Conservation (phyloP, 2,888 invertebrate species). For the Hydrotaea cyrtoneurina region DNA sequence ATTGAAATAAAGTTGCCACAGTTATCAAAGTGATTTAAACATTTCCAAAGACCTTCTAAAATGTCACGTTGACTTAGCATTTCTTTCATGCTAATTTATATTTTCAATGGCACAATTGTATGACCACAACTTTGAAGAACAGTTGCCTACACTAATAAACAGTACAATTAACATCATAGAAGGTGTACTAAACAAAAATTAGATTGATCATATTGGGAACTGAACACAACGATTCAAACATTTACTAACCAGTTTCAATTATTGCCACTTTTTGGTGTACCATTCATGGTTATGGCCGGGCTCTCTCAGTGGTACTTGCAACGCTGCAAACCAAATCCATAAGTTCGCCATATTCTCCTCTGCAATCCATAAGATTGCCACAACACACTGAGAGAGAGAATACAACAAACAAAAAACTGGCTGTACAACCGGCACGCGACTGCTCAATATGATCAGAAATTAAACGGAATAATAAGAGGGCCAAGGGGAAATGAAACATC, state of each 20-base stretch:
- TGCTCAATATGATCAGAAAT: constrained; percentile 27
- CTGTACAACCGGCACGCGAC: constrained; percentile 75
- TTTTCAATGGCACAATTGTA: no score
- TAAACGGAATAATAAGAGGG: neutral
- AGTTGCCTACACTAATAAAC: no score
- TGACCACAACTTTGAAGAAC: no score
- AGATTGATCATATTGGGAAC: neutral
- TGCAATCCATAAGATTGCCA: neutral
- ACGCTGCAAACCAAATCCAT: neutral
- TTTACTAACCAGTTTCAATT: constrained; percentile 11
- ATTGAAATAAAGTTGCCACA: no score
- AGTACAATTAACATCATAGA: no score
- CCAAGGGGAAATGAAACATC: constrained; percentile 36
- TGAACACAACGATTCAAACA: neutral
- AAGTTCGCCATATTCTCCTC: neutral
- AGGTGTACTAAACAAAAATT: no score
- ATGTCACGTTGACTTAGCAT: no score
- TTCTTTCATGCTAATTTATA: no score
- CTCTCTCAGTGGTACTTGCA: neutral
- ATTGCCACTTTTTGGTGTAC: neutral
- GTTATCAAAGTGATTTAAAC: no score
- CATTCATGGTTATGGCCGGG: constrained; percentile 9
- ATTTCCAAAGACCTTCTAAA: no score
- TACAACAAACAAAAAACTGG: constrained; percentile 54
- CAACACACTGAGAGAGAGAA: neutral